A percentile compares a stretch with the other conserved stretches of the same genome.
phyloP scores from a whole-genome alignment of 2,797 vertebrate genomes.

The Aphelocoma californica region DNA sequence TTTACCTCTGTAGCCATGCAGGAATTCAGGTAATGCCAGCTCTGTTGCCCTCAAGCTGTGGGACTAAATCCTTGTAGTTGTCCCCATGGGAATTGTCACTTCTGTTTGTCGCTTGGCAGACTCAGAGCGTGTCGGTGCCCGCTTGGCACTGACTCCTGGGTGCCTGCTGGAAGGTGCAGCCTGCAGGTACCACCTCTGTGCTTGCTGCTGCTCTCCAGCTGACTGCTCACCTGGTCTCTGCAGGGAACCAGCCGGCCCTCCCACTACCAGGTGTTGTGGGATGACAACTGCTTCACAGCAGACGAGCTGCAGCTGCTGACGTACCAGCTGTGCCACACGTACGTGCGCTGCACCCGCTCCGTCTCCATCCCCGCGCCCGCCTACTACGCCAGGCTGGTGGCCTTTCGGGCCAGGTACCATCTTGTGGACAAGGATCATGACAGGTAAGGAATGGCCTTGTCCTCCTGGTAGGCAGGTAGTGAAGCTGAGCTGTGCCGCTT shows the following conservation, averaged over 20 bases:
- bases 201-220: not conserved
- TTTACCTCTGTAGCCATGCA: constrained; percentile 99
- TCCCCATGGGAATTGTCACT: not conserved
- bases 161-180: not conserved
- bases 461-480: not conserved
- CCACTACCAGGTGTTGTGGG: constrained; percentile 98
- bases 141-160: not conserved
- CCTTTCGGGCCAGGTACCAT: constrained; percentile 96
- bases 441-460: constrained; percentile 78
- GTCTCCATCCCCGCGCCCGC: constrained; percentile 98
- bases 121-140: not conserved
- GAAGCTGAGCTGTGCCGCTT: not conserved
- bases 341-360: constrained; percentile 94
- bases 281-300: constrained; percentile 98
- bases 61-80: not conserved
- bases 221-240: not conserved
- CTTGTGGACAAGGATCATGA: constrained; percentile 99
- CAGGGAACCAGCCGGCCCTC: constrained; percentile 99
- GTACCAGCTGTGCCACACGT: constrained; percentile 98
- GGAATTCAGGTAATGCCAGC: constrained; percentile 91
- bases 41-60: not conserved
- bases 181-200: not conserved
- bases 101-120: not conserved
- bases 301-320: constrained; percentile 97
- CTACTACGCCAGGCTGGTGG: constrained; percentile 95